Evolutionary conservation across 2,888 invertebrate genomes (phyloP).

Genomic region (Apocheima hispidaria): DNA sequence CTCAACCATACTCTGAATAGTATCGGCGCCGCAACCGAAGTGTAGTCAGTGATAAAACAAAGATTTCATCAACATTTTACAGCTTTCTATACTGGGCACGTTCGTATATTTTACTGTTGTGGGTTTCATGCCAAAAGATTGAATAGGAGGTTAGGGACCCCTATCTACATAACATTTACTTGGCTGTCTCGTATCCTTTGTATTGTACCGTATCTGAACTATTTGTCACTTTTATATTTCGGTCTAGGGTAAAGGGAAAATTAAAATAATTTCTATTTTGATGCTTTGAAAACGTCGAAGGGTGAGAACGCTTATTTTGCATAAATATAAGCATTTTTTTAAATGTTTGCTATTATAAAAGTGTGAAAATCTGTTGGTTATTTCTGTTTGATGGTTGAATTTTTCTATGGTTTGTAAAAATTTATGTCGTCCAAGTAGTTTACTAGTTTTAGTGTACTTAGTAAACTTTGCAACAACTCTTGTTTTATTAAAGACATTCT

Average conservation of each 20-base stretch:
- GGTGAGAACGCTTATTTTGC: not conserved
- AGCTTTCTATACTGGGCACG: conserved; percentile 30
- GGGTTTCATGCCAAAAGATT: conserved; percentile 24
- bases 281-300: not conserved
- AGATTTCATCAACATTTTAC: conserved; percentile 26
- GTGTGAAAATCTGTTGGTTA: not conserved
- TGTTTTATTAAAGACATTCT: not conserved
- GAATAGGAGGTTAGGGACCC: conserved; percentile 22
- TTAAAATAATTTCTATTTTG: conserved; percentile 6
- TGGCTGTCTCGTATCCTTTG: conserved; percentile 17
- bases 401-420: not conserved
- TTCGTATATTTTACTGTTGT: conserved; percentile 26
- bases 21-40: conserved; percentile 6
- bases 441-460: too few species aligned
- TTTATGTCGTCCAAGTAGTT: conserved; percentile 3
- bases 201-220: conserved; percentile 17
- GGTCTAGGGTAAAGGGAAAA: conserved; percentile 7
- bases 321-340: not conserved
- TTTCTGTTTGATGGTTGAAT: not conserved
- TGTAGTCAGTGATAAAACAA: conserved; percentile 25
- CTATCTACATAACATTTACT: conserved; percentile 25
- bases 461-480: not conserved
- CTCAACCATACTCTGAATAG: conserved; percentile 1
- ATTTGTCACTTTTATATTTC: conserved; percentile 16
- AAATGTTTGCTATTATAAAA: not conserved